Percentiles rank a stretch among this genome's conserved stretches.
Conservation (phyloP, 2,113 vertebrate genomes). For the Pavo muticus region DNA sequence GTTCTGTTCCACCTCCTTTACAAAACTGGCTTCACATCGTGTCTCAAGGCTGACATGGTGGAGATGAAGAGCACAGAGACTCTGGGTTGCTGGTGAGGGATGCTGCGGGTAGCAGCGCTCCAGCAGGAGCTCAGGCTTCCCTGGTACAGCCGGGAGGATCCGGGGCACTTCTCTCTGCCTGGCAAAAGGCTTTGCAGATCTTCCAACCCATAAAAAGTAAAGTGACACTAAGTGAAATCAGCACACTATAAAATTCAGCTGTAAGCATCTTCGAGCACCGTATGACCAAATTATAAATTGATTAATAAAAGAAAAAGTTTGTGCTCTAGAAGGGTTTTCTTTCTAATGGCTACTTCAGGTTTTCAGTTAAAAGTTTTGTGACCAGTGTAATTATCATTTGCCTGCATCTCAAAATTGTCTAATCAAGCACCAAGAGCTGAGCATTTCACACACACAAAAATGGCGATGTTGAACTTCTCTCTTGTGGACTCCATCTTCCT, state of each 20-base stretch:
- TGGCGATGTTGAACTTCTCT: not conserved
- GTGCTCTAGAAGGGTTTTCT: constrained; percentile 19
- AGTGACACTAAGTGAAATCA: constrained; percentile 67
- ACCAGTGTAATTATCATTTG: constrained; percentile 26
- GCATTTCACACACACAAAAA: constrained; percentile 3
- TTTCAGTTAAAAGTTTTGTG: constrained; percentile 51
- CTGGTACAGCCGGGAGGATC: not conserved
- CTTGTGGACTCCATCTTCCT: not conserved
- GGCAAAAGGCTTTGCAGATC: constrained; percentile 13
- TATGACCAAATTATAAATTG: constrained; percentile 4
- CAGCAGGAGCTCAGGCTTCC: constrained; percentile 18
- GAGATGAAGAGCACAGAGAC: constrained; percentile 15
- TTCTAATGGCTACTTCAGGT: constrained; percentile 53
- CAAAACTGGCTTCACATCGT: constrained; percentile 21
- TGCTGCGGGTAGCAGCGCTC: not conserved
- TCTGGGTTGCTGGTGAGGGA: constrained; percentile 28
- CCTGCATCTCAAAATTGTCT: constrained; percentile 13
- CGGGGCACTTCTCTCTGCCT: constrained; percentile 6
- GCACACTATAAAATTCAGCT: constrained; percentile 45
- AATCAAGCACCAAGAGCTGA: constrained; percentile 31
- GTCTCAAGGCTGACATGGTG: constrained; percentile 6
- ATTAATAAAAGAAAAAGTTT: constrained; percentile 57
- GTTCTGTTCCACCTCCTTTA: constrained; percentile 15
- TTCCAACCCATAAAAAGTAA: constrained; percentile 55
- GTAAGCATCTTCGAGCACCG: constrained; percentile 34